Evolutionary conservation across 2,797 vertebrate species (phyloP), one percentile per base, ranked within the genome.

Genomic region (Gallinago solitaria): DNA sequence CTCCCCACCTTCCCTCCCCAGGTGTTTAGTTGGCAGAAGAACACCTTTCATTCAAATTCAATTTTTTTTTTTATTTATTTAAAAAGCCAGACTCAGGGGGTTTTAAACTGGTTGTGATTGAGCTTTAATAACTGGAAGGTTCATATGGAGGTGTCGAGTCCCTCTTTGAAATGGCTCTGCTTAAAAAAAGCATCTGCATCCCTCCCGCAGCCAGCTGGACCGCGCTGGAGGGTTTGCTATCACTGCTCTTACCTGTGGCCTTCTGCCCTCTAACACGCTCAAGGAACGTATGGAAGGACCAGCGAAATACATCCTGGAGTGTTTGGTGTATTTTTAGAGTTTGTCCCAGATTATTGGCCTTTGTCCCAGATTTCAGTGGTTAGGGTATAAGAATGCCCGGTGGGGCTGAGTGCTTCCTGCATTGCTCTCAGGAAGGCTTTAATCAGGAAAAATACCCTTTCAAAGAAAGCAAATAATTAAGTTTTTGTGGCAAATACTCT

Each of bases 321-420:
- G 60, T 77, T 92, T 51, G 53, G 75, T 95, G 68, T 96, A 97
- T 96, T 95, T 97, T 95, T 97, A 96, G 96, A 78, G 48, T 90
- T 93, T 90, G 93, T 92, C 92, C 96, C 90, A 87, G 75, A 93
- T 97, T 95, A 75, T 65, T 96, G 91, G 94, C 95, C 95, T 91
- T 89, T 94, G 91, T 96, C 94, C 96, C 88, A 85, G 86, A 94
- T 96, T 96, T 96, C 93, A 89, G 83, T 88, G 88, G 88, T 95
- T 90, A 90, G 88, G 93, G 88, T 74, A 65, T 78, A 94, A 93
- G 93, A 96, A 95, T 83, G 88, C 87, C 91, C 11, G 0, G 67
- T 96, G 87, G 83, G 83, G 74, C 71, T 32, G 30, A 84, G 75
- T 87, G 87, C 80, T 94, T 95, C 93, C 93, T 94, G 67, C 70